These are phyloP conservation scores for Clarias pachynema DNA, from an alignment of 2,797 vertebrate species.

Conservation along the genomic window DNA sequence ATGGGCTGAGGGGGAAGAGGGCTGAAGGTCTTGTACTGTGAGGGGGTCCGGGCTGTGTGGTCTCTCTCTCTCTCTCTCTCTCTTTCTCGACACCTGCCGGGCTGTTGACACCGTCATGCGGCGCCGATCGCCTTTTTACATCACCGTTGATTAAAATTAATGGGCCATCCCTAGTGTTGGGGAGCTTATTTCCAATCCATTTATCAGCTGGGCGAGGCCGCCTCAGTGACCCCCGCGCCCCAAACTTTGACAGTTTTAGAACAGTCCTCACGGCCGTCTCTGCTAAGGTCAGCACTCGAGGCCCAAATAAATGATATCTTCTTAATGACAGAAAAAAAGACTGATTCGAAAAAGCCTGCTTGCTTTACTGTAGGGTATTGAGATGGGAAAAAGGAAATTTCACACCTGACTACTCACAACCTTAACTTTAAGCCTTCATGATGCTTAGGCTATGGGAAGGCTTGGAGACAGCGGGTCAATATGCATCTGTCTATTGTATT, in stretches of 20 bases:
- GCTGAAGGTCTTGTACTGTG: slow-evolving; percentile 58
- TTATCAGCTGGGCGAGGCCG: slow-evolving; percentile 83
- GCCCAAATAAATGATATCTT: slow-evolving; percentile 81
- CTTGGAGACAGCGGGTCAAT: slow-evolving; percentile 21
- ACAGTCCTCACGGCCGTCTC: slow-evolving; percentile 72
- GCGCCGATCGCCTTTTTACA: slow-evolving; percentile 86
- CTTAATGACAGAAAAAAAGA: slow-evolving; percentile 78
- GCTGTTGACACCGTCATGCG: slow-evolving; percentile 92
- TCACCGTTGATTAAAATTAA: slow-evolving; percentile 99
- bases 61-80: slow-evolving; percentile 73
- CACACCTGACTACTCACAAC: slow-evolving; percentile 64
- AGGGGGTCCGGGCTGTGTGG: slow-evolving; percentile 65
- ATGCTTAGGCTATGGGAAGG: slow-evolving; percentile 29
- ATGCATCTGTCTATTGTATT: slow-evolving; percentile 20
- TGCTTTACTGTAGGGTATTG: slow-evolving; percentile 72
- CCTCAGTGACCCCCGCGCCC: slow-evolving; percentile 76
- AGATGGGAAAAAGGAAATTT: slow-evolving; percentile 67
- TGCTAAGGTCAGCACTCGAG: slow-evolving; percentile 84
- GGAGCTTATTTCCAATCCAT: slow-evolving; percentile 95
- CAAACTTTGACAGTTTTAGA: slow-evolving; percentile 86
- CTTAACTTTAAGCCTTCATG: slow-evolving; percentile 59
- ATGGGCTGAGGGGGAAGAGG: slow-evolving; percentile 78
- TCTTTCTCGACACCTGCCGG: slow-evolving; percentile 80
- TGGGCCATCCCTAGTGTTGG: slow-evolving; percentile 89
- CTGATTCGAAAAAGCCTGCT: slow-evolving; percentile 65